Percentiles rank a stretch among this genome's conserved stretches.
phyloP scores from a whole-genome alignment of 2,888 invertebrate species.

The Conus canariensis region DNA sequence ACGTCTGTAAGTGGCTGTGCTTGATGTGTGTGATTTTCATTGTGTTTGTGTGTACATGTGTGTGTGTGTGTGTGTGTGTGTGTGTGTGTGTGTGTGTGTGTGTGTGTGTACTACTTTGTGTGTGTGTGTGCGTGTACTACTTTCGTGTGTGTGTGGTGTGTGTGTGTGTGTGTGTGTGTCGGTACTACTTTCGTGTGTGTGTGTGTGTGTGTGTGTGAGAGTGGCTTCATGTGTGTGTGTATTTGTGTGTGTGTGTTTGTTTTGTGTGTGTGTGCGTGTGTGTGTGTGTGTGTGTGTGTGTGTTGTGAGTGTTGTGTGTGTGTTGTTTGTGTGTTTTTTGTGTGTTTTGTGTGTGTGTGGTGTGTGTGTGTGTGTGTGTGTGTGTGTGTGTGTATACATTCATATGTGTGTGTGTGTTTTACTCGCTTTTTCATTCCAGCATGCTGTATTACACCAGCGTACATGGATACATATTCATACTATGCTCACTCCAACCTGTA shows the following conservation, averaged over 20 bases:
- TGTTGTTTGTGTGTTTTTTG: too few relatives aligned
- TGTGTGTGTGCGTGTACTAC: background rate
- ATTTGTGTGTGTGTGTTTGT: background rate
- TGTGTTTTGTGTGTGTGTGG: background rate
- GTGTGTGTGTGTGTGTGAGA: background rate
- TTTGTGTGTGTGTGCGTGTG: too few relatives aligned
- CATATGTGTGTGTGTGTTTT: background rate
- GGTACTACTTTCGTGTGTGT: background rate
- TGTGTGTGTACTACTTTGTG: background rate
- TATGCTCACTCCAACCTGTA: too few relatives aligned
- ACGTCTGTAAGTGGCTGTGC: slow-evolving; percentile 53
- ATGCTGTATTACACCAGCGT: too few relatives aligned
- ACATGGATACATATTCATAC: too few relatives aligned
- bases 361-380: too few relatives aligned
- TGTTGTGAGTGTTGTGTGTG: too few relatives aligned
- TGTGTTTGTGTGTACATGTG: background rate
- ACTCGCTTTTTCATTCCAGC: too few relatives aligned
- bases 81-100: slow-evolving; percentile 19
- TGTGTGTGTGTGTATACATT: too few relatives aligned
- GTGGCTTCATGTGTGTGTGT: background rate
- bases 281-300: too few relatives aligned
- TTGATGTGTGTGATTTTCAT: background rate
- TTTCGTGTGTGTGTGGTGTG: background rate
- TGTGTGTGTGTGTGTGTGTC: background rate
- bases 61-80: slow-evolving; percentile 33